Evolutionary conservation across 2,113 vertebrate genomes (phyloP), one percentile per base, ranked within the genome.

Genomic region (Trichomycterus rosablanca): DNA sequence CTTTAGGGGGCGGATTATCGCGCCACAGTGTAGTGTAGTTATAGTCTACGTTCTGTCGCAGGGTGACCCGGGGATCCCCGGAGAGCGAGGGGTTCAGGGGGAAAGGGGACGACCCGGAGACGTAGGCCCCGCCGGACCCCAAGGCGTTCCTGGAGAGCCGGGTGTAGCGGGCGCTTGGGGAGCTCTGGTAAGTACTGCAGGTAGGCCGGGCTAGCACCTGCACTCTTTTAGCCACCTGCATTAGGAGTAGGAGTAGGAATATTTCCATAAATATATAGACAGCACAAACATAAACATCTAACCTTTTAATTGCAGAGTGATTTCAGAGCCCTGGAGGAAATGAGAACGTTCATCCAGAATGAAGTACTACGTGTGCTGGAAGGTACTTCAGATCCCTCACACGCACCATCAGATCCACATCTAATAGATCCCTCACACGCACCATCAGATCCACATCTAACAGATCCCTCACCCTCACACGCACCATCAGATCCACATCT

Each of bases 41-140:
- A 23, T 62, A 54, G 55, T 55, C 40, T 28, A 8, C 61, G 61
- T 49, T 55, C 35, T 43, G 7, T 50, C 69, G 9, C 64, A 98
- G 96, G 96, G 96, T 42, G 96, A 97, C 73, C 91, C 92, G 19
- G 95, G 94, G 51, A 98, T 98, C 80, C 88, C 92, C 12, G 96
- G 96, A 66, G 93, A 89, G 81, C 86, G 90, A 52, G 96, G 96
- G 57, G 92, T 86, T 44, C 59, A 81, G 35, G 96, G 96, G 61
- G 83, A 89, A 18, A 88, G 85, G n/a, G 91, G 91, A 0, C 78
- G 75, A 53, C 26, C 80, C 6, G 96, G 95, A 59, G 77, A 81
- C 2, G 26, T 67, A 23, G 95, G 95, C 26, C 84, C 82, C 10
- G 77, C 53, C 1, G 89, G 88, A 18, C 71, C 68, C 0, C 24